These are phyloP conservation scores for Lagopus muta DNA, from an alignment of 2,113 vertebrate species.

Conservation along the genomic window DNA sequence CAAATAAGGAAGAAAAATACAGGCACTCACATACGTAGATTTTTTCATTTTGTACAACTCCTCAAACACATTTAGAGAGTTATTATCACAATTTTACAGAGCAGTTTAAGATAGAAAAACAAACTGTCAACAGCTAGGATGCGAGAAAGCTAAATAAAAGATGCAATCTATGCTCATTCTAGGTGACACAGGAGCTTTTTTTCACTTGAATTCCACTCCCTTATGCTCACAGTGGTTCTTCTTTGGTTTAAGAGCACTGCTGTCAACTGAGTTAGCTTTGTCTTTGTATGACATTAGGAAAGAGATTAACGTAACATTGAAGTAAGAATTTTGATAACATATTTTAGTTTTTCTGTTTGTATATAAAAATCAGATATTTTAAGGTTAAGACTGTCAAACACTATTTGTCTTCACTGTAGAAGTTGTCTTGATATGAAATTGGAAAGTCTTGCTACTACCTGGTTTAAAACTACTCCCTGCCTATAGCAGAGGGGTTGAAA, in stretches of 20 bases:
- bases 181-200: background rate
- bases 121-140: background rate
- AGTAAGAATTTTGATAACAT: background rate
- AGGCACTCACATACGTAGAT: background rate
- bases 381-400: background rate
- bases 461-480: background rate
- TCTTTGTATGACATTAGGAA: background rate
- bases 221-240: background rate
- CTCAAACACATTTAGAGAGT: background rate
- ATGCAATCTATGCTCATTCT: background rate
- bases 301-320: background rate
- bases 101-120: background rate
- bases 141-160: background rate
- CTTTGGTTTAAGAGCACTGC: conserved; percentile 28
- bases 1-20: background rate
- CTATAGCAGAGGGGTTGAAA: no score
- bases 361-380: background rate
- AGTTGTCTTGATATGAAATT: background rate
- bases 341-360: background rate
- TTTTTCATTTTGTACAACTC: background rate
- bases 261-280: conserved; percentile 32
- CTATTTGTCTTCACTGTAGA: background rate
- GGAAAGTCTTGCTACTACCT: background rate
- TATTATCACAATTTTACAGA: background rate
- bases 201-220: background rate